A percentile compares a stretch with the other conserved stretches of the same genome.
phyloP scores from a whole-genome alignment of 2,888 invertebrate species.

The Muscina levida region DNA sequence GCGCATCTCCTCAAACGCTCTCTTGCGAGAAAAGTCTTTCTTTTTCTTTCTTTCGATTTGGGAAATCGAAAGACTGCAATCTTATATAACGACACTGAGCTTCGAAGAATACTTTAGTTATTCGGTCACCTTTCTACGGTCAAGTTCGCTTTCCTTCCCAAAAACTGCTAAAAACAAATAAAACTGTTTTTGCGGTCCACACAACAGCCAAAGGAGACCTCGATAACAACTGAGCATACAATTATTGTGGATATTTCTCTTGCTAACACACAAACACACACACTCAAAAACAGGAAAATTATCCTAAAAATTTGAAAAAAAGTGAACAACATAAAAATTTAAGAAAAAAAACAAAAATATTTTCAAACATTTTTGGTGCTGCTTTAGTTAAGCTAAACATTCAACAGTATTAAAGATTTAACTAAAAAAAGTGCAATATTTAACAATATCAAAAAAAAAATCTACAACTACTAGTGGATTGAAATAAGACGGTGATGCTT shows the following conservation, averaged over 20 bases:
- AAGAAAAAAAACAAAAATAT: constrained; percentile 28
- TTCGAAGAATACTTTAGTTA: constrained; percentile 78
- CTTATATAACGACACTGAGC: constrained; percentile 79
- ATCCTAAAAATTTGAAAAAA: constrained; percentile 12
- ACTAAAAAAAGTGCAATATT: constrained; percentile 46
- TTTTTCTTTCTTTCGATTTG: constrained; percentile 43
- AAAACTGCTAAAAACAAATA: constrained; percentile 52
- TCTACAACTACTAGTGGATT: neutral
- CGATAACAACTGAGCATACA: constrained; percentile 11
- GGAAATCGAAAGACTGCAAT: constrained; percentile 75
- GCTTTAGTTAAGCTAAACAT: constrained; percentile 47
- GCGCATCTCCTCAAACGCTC: constrained; percentile 26
- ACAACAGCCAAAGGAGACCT: constrained; percentile 54
- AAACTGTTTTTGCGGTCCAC: constrained; percentile 46
- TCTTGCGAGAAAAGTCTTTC: constrained; percentile 58
- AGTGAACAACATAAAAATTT: constrained; percentile 16
- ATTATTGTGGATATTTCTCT: constrained; percentile 11
- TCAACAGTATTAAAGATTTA: constrained; percentile 36
- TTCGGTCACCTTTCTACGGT: constrained; percentile 80
- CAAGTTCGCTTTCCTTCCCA: constrained; percentile 77
- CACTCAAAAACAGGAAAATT: constrained; percentile 31
- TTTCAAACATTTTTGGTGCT: constrained; percentile 35
- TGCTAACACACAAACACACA: constrained; percentile 42
- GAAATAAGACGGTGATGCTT: constrained; percentile 28
- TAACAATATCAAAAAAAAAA: neutral